Conservation (phyloP, 2,888 invertebrate species). For the Caenorhabditis sp. region DNA sequence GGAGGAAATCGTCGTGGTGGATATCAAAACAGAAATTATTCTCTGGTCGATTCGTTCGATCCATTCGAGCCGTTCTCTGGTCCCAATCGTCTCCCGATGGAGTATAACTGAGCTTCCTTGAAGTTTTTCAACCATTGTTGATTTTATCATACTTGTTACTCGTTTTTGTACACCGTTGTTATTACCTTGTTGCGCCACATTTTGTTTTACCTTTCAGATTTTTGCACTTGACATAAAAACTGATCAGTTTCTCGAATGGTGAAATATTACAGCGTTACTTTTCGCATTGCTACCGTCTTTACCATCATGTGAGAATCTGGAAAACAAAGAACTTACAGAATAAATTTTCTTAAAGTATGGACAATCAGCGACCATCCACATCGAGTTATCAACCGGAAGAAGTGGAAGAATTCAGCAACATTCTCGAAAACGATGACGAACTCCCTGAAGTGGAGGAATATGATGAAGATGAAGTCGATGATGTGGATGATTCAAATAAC, state of each 20-base stretch:
- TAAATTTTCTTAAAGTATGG: not conserved
- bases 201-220: conserved; percentile 21
- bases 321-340: not conserved
- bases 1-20: conserved; percentile 37
- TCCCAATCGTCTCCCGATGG: conserved; percentile 64
- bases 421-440: conserved; percentile 2
- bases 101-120: conserved; percentile 50
- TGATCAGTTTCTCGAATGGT: too few relatives aligned
- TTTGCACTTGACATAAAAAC: not conserved
- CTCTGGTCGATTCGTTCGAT: conserved; percentile 62
- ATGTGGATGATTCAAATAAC: conserved; percentile 35
- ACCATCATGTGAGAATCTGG: not conserved
- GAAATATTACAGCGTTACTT: not conserved
- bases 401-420: conserved; percentile 19
- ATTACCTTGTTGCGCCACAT: conserved; percentile 21
- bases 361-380: conserved; percentile 36
- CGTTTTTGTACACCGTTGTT: conserved; percentile 47
- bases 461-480: conserved; percentile 15
- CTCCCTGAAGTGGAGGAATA: conserved; percentile 3
- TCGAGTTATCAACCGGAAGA: conserved; percentile 24
- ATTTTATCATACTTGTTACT: conserved; percentile 11
- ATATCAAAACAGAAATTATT: conserved; percentile 22
- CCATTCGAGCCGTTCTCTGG: conserved; percentile 77
- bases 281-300: not conserved
- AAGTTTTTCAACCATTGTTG: conserved; percentile 39